Conservation (phyloP, 2,888 invertebrate genomes). For the Aphodius granarius region DNA sequence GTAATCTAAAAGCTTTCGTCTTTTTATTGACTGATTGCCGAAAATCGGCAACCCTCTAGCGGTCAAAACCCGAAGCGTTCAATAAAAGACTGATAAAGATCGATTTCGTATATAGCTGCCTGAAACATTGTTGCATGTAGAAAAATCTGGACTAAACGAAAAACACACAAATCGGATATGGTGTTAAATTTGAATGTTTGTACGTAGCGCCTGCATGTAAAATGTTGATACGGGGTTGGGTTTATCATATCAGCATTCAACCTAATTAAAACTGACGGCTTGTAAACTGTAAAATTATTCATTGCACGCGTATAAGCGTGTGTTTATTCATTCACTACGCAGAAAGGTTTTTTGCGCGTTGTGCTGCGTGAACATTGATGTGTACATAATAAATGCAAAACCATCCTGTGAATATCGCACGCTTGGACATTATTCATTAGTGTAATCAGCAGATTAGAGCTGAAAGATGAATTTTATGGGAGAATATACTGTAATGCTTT, state of each 20-base stretch:
- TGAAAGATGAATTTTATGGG: not conserved
- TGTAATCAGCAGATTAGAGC: not conserved
- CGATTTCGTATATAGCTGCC: too few relatives aligned
- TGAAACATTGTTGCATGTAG: not conserved
- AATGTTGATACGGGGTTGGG: not conserved
- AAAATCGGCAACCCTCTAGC: too few relatives aligned
- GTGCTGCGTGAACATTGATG: not conserved
- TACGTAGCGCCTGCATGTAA: not conserved
- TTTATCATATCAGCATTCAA: not conserved
- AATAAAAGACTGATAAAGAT: too few relatives aligned
- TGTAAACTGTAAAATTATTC: constrained; percentile 8
- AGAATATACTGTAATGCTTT: too few relatives aligned
- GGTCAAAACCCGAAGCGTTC: too few relatives aligned
- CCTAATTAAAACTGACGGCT: constrained; percentile 7
- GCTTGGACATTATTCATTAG: not conserved
- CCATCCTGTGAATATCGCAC: not conserved
- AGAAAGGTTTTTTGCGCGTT: not conserved
- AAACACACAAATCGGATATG: not conserved
- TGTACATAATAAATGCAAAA: not conserved
- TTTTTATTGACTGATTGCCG: not conserved
- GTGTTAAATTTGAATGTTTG: constrained; percentile 5
- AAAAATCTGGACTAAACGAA: not conserved
- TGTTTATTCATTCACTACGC: not conserved
- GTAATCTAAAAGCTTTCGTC: not conserved
- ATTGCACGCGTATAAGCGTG: not conserved